Base-by-base conservation (phyloP, 2,888 invertebrate species). In the Luperina nickerlii region DNA sequence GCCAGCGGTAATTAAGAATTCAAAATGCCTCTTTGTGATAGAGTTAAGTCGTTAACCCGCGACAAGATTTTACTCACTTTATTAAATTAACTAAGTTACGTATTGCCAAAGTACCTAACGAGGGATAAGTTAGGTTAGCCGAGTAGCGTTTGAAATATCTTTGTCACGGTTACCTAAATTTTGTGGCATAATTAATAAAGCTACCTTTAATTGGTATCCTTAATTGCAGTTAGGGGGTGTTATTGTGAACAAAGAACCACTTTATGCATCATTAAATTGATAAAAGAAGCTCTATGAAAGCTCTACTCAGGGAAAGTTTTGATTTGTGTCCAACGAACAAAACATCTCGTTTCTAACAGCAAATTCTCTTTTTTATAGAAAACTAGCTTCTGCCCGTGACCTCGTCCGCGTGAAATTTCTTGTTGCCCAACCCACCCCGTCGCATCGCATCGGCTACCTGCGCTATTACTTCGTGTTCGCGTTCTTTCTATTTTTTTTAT, bases 1-100 rank as follows among this genome's bases (percentile, higher is more conserved):
- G 90, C 90, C 88, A 94, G 96, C 95, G 91, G 92, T 95, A 96
- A 96, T 96, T 96, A 96, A 95, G 95, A 94, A 94, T 94, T 94
- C 94, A 94, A 93, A 95, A 94, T 93, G 92, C 93, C 91, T 93
- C 94, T 94, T 94, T 94, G 94, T 94, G 91, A 93, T 93, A 91
- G 92, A 93, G 92, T 94, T 93, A 93, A 93, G 92, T 92, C 91
- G 91, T 91, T 92, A 91, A 90, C 91, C 91, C 90, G 89, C 91
- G 91, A 92, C 92, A 92, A 93, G 94, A 93, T 93, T 92, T 91
- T 89, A 90, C 90, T 91, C 91, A 90, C 88, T 91, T 91, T 92
- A 92, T 91, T 92, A 90, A 90, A 90, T 91, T 92, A 91, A 89
- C 89, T 87, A 88, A 91, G 90, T 91, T 89, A 89, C 83, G 83